These are phyloP conservation scores for Antigone vipio DNA, from an alignment of 2,113 vertebrate species.

Conservation along the genomic window DNA sequence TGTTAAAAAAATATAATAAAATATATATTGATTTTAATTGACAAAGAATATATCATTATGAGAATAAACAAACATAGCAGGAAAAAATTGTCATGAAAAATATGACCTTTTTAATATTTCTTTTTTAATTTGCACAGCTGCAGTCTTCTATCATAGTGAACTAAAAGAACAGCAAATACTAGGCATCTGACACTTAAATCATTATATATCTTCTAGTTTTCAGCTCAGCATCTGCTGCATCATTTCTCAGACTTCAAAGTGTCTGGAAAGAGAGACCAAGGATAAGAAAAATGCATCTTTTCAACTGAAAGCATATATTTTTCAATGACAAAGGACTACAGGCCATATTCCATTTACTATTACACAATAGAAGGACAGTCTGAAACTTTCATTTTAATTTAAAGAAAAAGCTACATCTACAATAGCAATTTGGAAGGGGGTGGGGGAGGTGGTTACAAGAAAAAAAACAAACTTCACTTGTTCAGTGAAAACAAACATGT, in stretches of 20 bases:
- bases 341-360: neutral
- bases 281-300: conserved; percentile 3
- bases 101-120: neutral
- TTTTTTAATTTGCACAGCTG: conserved; percentile 44
- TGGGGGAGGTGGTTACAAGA: neutral
- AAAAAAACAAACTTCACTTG: neutral
- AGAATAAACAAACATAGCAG: neutral
- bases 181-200: conserved; percentile 23
- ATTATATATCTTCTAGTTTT: neutral
- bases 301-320: neutral
- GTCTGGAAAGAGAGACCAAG: neutral
- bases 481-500: neutral
- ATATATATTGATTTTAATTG: conserved; percentile 4
- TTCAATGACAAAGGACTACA: neutral
- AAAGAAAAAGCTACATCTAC: neutral
- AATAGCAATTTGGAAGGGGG: neutral
- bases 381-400: neutral
- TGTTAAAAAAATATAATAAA: neutral
- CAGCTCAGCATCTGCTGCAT: conserved; percentile 18
- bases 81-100: neutral
- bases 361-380: neutral
- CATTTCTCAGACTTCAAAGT: conserved; percentile 5
- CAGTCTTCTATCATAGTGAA: conserved; percentile 10
- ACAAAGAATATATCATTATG: neutral
- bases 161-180: conserved; percentile 42